These are phyloP conservation scores for Plestiodon gilberti DNA, from an alignment of 2,113 vertebrate genomes.

Conservation along the genomic window DNA sequence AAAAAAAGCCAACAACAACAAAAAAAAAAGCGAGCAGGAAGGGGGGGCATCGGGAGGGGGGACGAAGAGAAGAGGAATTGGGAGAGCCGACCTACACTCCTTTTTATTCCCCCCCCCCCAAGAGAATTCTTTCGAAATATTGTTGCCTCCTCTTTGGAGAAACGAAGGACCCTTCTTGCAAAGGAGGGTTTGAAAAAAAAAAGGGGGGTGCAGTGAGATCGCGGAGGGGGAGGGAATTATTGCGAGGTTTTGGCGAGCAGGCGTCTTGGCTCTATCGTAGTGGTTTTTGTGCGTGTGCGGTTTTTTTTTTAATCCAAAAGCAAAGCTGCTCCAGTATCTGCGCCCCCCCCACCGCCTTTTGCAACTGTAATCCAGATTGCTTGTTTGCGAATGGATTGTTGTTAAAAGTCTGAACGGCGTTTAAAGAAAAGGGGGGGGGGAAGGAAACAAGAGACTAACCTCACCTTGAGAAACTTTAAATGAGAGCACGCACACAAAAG, in stretches of 20 bases:
- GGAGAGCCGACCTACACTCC: constrained; percentile 62
- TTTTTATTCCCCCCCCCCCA: not conserved
- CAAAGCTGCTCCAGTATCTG: too few species aligned
- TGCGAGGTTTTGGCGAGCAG: not conserved
- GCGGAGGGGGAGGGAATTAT: not conserved
- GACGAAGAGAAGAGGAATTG: not conserved
- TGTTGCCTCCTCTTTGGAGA: not conserved
- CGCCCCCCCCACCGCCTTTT: constrained; percentile 4
- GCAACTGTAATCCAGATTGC: not conserved
- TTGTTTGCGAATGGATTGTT: not conserved
- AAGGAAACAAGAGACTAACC: not conserved
- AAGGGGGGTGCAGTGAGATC: too few species aligned
- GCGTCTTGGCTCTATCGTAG: not conserved
- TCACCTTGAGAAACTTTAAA: constrained; percentile 73
- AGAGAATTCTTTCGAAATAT: not conserved
- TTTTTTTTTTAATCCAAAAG: too few species aligned
- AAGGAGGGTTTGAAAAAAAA: not conserved
- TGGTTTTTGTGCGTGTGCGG: too few species aligned
- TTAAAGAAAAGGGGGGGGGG: constrained; percentile 8
- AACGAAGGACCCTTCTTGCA: not conserved
- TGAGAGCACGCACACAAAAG: constrained; percentile 67
- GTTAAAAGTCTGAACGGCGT: constrained; percentile 67
- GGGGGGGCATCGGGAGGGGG: constrained; percentile 8
- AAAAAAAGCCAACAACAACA: constrained; percentile 42
- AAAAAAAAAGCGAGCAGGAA: constrained; percentile 25